phyloP scores from a whole-genome alignment of 64 coral and sea anemone genomes.

The Pachyseris speciosa region DNA sequence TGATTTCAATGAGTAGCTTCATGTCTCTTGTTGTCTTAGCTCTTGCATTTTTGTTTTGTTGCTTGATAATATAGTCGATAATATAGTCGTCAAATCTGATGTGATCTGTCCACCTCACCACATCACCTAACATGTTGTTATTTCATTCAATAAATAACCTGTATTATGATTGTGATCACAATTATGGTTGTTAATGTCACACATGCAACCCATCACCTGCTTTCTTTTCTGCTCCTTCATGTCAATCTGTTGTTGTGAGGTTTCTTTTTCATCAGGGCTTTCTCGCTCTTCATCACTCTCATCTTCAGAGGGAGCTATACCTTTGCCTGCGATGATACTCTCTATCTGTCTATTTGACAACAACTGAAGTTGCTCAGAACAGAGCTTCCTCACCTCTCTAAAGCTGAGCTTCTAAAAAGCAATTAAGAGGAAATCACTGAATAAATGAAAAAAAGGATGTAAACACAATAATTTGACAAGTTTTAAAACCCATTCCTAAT shows the following conservation, averaged over 20 bases:
- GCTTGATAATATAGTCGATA: too few species aligned
- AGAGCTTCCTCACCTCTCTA: slow-evolving; percentile 80
- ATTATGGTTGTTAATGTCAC: too few species aligned
- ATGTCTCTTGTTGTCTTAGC: too few species aligned
- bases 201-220: neutral
- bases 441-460: neutral
- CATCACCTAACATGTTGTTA: too few species aligned
- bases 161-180: too few species aligned
- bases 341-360: slow-evolving; percentile 66
- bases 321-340: slow-evolving; percentile 78
- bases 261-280: neutral
- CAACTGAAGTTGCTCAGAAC: slow-evolving; percentile 82
- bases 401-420: slow-evolving; percentile 64
- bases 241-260: neutral
- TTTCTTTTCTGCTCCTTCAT: neutral
- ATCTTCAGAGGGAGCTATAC: slow-evolving; percentile 69
- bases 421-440: neutral
- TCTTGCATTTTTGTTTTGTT: too few species aligned
- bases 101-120: too few species aligned
- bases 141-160: too few species aligned
- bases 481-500: too few species aligned
- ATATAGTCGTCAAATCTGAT: too few species aligned
- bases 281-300: slow-evolving; percentile 41
- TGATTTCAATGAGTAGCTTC: too few species aligned
- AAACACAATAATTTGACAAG: too few species aligned